Evolutionary conservation across 2,888 invertebrate species (phyloP), one percentile per base, ranked within the genome.

Genomic region (Callosobruchus maculatus): DNA sequence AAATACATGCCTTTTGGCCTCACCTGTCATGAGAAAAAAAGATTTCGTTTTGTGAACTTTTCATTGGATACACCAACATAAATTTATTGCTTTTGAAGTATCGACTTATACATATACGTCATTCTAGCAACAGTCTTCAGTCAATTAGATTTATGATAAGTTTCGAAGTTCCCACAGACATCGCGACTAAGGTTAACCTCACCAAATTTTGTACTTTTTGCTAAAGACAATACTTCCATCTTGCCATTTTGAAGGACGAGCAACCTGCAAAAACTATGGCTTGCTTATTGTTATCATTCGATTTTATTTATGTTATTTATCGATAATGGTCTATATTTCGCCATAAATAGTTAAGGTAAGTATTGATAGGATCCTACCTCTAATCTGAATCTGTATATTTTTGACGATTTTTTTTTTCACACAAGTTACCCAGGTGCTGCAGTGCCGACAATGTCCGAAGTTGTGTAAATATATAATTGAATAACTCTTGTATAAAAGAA

Each of bases 331-430:
- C 71, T 78, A 78, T 78, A 78, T 79, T 78, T 81, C 84, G 85
- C 85, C 85, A 85, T 85, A 85, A 81, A 82, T 83, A 82, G 78
- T 78, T 78, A 78, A 81, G 80, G 81, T 81, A 81, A 81, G 81
- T 81, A 79, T 79, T 49, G 9, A 18, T 68, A 79, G 75, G 74
- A 74, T 75, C 76, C 77, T 77, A 77, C 77, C 77, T 76, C 77
- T 75, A 71, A 70, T 72, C 49, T 68, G 71, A 68, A 68, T 30
- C 31, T 21, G 22, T 73, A 66, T 71, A 72, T 73, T 69, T 71
- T 49, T 49, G 4, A 26, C 13, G 18, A 49, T 13, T 49, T 7
- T 49, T 30, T 30, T 18, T 49, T 49, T 18, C 49, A 49, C 49
- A 49, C 49, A 18, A 49, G 49, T 18, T 49, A 49, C 49, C 26